Evolutionary conservation across 2,888 invertebrate genomes (phyloP).

Genomic region (Polyommatus iphigenia): DNA sequence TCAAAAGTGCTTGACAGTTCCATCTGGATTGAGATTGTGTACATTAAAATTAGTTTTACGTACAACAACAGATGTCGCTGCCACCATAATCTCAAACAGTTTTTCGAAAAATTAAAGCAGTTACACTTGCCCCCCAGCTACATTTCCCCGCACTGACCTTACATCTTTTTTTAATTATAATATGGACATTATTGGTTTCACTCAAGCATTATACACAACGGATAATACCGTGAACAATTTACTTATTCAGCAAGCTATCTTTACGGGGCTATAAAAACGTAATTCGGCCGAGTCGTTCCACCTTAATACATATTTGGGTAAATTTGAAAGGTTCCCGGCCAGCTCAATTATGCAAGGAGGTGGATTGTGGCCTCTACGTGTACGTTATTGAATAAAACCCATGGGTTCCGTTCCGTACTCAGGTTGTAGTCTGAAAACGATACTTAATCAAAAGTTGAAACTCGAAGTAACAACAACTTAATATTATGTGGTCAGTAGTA

Average conservation of each 20-base stretch:
- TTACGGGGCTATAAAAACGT: conserved; percentile 33
- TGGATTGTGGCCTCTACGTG: conserved; percentile 3
- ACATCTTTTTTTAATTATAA: too few species aligned
- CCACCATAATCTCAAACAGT: too few species aligned
- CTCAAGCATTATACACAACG: background rate
- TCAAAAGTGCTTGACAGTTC: too few species aligned
- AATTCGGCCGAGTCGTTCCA: conserved; percentile 30
- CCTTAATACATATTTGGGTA: conserved; percentile 29
- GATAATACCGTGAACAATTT: conserved; percentile 10
- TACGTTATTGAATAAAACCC: conserved; percentile 17
- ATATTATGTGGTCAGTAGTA: too few species aligned
- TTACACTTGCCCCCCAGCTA: too few species aligned
- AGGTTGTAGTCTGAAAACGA: background rate
- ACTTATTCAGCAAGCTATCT: conserved; percentile 31
- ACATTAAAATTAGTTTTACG: too few species aligned
- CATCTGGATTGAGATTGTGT: too few species aligned
- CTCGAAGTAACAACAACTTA: background rate
- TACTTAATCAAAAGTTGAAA: background rate
- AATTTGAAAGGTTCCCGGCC: conserved; percentile 32
- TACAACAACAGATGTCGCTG: too few species aligned
- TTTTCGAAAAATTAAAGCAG: too few species aligned
- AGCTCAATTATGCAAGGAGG: conserved; percentile 32
- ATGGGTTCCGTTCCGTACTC: background rate
- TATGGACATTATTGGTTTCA: background rate
- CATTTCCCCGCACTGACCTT: too few species aligned